Base-by-base conservation (phyloP, 2,113 vertebrate genomes). In the Agelaius phoeniceus region DNA sequence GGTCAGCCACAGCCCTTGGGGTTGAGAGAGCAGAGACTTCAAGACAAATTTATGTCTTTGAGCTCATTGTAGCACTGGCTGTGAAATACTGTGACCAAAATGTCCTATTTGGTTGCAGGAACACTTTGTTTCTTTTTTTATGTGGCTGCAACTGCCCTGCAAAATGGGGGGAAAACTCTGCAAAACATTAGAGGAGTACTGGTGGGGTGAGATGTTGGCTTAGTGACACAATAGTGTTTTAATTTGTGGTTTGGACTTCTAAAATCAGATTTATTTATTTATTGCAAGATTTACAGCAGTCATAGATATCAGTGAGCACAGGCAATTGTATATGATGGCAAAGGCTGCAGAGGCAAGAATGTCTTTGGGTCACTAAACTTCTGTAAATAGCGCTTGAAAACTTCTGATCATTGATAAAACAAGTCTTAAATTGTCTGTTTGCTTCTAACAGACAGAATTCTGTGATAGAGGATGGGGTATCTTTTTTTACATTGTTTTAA, bases 271-370 rank as follows among this genome's bases (percentile, higher is more conserved):
- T 68, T 68, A 27, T 65, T 68, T 68, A 27, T 41, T 41, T 11
- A n/a, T 81, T 52, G 7, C 2, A 15, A 55, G 35, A 23, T 44
- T 52, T 67, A 24, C 35, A 86, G 6, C 22, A 48, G 76, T 49
- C 52, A 4, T 9, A 22, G 41, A 1, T 71, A 43, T 0, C 11
- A 17, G 24, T 1, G 12, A 43, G 55, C 33, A 31, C 35, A 16
- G 17, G 23, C 4, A 76, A 7, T 43, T 10, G 0, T 23, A 12
- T 0, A 0, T 23, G 17, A 30, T 72, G 66, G 23, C 15, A 37
- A 57, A 37, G 20, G 35, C 49, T 66, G 51, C 24, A 5, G 58
- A 65, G 52, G 30, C 14, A 49, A 22, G 30, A 33, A 7, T 12
- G 3, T 22, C 52, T 66, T 69, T 69, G 24, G 49, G 15, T 44